Percentiles rank a stretch among this genome's conserved stretches.
Evolutionary conservation across 2,113 vertebrate genomes (phyloP).

Genomic region (Brachionichthys hirsutus): DNA sequence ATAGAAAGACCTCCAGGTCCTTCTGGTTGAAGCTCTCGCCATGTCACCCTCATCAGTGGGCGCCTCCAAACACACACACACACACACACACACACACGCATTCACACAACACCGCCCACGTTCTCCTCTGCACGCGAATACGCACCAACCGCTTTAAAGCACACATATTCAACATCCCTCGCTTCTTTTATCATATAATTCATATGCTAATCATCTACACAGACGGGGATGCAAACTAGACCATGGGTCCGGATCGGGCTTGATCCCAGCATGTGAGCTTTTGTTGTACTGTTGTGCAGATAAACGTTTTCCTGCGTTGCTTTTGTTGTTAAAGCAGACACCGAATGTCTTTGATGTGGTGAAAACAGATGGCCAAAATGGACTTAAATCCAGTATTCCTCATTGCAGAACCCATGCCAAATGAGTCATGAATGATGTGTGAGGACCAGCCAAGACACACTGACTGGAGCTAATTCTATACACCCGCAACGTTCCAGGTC

Average conservation of each 20-base stretch:
- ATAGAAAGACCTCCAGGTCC: slow-evolving; percentile 49
- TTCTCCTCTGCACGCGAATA: slow-evolving; percentile 71
- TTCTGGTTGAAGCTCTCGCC: slow-evolving; percentile 54
- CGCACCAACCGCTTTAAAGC: slow-evolving; percentile 68
- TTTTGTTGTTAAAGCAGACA: background rate
- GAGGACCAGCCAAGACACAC: slow-evolving; percentile 10
- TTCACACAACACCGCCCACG: slow-evolving; percentile 61
- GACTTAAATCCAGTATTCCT: background rate
- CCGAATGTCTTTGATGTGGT: slow-evolving; percentile 8
- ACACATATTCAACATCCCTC: slow-evolving; percentile 67
- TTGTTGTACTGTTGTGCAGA: too few relatives aligned
- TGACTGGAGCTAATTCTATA: too few relatives aligned
- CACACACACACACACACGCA: slow-evolving; percentile 35
- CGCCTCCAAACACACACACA: slow-evolving; percentile 39
- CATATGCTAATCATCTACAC: slow-evolving; percentile 59
- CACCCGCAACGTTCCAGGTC: too few relatives aligned
- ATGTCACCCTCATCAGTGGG: slow-evolving; percentile 59
- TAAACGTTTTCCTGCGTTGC: background rate
- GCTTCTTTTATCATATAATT: slow-evolving; percentile 67
- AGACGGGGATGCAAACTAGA: slow-evolving; percentile 28
- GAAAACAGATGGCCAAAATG: slow-evolving; percentile 6
- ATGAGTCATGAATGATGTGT: slow-evolving; percentile 1
- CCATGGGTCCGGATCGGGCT: background rate
- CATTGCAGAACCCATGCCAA: background rate
- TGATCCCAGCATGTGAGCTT: background rate